These are phyloP conservation scores for Peromyscus californicus DNA, from an alignment of 2,113 vertebrate species.

Conservation along the genomic window DNA sequence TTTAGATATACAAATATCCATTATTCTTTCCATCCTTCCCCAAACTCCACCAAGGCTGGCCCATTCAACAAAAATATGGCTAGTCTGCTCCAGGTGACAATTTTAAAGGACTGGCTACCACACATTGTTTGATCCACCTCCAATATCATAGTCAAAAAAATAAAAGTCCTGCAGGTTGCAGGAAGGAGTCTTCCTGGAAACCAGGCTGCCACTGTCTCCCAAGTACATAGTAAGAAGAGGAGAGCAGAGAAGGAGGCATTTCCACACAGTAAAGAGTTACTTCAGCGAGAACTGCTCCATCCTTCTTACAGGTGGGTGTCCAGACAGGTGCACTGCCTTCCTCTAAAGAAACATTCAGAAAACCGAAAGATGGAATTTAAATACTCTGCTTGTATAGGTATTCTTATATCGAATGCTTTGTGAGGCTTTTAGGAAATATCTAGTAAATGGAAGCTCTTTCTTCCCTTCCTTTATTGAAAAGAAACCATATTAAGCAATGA, in stretches of 20 bases:
- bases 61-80: not conserved
- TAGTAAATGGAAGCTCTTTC: not conserved
- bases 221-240: not conserved
- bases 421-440: constrained; percentile 56
- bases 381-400: not conserved
- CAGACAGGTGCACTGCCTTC: not conserved
- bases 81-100: not conserved
- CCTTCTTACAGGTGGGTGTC: not conserved
- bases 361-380: not conserved
- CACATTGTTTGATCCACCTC: not conserved
- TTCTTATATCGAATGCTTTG: not conserved
- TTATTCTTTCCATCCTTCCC: not conserved
- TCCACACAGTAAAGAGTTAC: not conserved
- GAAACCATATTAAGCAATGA: constrained; percentile 7
- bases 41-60: not conserved
- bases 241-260: fast-evolving
- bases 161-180: not conserved
- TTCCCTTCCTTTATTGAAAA: constrained; percentile 47
- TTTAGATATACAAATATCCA: not conserved
- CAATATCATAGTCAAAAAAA: not conserved
- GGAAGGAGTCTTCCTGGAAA: not conserved
- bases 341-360: not conserved
- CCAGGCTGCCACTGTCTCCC: not conserved
- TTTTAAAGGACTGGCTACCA: not conserved
- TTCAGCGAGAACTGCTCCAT: not conserved